phyloP scores from a whole-genome alignment of 2,888 invertebrate genomes.

The Therioaphis trifolii region DNA sequence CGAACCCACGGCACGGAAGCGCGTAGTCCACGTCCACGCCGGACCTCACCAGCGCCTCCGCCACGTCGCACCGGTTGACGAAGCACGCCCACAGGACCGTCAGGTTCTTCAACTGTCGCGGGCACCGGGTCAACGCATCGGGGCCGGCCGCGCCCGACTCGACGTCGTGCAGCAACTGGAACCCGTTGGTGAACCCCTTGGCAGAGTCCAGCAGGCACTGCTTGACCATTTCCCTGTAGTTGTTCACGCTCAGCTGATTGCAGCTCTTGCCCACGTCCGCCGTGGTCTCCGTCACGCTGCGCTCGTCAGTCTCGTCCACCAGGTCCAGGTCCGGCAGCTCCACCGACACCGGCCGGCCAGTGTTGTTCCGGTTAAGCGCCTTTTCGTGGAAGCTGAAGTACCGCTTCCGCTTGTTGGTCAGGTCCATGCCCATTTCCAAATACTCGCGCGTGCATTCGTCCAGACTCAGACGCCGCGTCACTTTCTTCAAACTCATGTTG shows the following conservation, averaged over 20 bases:
- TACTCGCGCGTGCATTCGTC: conserved; percentile 56
- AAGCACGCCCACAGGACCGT: conserved; percentile 49
- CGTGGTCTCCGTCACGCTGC: background rate
- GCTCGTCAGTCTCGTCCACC: conserved; percentile 12
- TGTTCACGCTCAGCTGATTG: conserved; percentile 51
- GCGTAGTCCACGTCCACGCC: conserved; percentile 7
- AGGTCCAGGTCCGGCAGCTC: conserved; percentile 22
- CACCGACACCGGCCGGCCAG: conserved; percentile 24
- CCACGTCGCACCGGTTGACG: conserved; percentile 22
- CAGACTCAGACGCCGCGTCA: conserved; percentile 14
- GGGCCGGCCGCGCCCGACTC: background rate
- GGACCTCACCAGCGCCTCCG: background rate
- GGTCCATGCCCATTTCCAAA: conserved; percentile 60
- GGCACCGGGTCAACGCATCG: background rate
- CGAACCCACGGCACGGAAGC: conserved; percentile 6
- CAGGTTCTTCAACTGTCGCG: conserved; percentile 46
- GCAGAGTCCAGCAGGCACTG: conserved; percentile 39
- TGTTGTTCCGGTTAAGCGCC: background rate
- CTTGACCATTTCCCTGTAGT: conserved; percentile 50
- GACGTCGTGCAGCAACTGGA: conserved; percentile 42
- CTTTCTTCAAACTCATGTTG: conserved; percentile 31
- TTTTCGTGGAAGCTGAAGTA: conserved; percentile 55
- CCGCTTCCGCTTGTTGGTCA: conserved; percentile 43
- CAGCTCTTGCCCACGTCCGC: background rate
- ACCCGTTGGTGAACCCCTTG: conserved; percentile 47